Evolutionary conservation across 2,797 vertebrate genomes (phyloP).

Genomic region (Echeneis naucrates): DNA sequence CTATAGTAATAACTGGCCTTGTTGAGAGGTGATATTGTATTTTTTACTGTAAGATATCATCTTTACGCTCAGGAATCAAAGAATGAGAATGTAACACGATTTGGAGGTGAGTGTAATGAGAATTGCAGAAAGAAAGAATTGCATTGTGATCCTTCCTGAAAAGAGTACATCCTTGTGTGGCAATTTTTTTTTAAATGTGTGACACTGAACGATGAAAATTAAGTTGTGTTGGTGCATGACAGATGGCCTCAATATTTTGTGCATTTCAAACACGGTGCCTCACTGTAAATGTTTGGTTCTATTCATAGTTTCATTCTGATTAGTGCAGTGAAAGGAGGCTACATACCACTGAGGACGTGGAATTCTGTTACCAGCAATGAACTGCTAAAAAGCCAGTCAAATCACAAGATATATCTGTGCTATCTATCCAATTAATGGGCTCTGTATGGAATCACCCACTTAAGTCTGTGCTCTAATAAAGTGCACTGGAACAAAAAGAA

Average conservation of each 20-base stretch:
- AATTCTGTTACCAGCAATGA: slow-evolving; percentile 67
- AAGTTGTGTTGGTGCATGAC: slow-evolving; percentile 70
- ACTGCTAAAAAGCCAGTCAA: slow-evolving; percentile 55
- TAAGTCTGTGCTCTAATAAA: slow-evolving; percentile 76
- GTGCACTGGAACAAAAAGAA: slow-evolving; percentile 66
- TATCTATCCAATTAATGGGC: slow-evolving; percentile 68
- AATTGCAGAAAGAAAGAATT: no score
- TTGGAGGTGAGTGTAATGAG: slow-evolving; percentile 53
- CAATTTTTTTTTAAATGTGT: slow-evolving; percentile 56
- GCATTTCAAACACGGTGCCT: slow-evolving; percentile 68
- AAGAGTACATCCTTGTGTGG: slow-evolving; percentile 51
- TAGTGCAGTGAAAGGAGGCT: slow-evolving; percentile 43
- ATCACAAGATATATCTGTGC: slow-evolving; percentile 65
- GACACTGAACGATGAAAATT: slow-evolving; percentile 53
- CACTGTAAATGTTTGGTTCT: slow-evolving; percentile 46
- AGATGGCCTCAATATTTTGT: slow-evolving; percentile 65
- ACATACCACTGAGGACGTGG: slow-evolving; percentile 23
- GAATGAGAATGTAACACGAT: slow-evolving; percentile 71
- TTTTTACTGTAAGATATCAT: slow-evolving; percentile 64
- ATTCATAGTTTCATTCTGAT: slow-evolving; percentile 59
- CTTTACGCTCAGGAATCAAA: slow-evolving; percentile 79
- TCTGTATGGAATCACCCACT: slow-evolving; percentile 59
- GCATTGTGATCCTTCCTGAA: slow-evolving; percentile 54
- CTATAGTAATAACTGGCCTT: slow-evolving; percentile 52
- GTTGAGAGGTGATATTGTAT: slow-evolving; percentile 50